Conservation (phyloP, 2,113 vertebrate species). For the Elephantulus edwardii region DNA sequence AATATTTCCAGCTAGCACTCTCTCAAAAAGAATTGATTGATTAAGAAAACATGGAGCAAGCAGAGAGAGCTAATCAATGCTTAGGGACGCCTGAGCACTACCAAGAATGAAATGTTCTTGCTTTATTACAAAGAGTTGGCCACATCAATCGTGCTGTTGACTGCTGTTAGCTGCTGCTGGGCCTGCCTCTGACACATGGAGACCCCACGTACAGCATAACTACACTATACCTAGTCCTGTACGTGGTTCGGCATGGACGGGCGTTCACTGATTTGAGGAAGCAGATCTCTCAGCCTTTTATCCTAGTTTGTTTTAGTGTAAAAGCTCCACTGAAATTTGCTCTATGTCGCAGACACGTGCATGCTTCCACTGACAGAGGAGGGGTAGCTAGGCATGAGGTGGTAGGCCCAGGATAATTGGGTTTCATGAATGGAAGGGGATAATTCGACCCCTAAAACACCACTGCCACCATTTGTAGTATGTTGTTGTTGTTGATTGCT, state of each 20-base stretch:
- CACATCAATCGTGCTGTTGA: background rate
- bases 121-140: constrained; percentile 9
- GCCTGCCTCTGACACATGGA: background rate
- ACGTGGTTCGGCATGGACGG: background rate
- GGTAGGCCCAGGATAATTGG: background rate
- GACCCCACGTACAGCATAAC: background rate
- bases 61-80: background rate
- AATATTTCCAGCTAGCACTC: constrained; percentile 12
- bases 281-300: background rate
- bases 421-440: background rate
- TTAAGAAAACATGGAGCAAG: constrained; percentile 46
- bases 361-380: background rate
- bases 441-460: background rate
- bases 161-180: background rate
- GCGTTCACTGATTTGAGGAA: background rate
- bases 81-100: background rate
- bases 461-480: background rate
- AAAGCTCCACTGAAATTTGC: background rate
- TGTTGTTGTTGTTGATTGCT: background rate
- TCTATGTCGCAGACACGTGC: background rate
- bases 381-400: background rate
- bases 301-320: background rate
- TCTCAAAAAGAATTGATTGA: constrained; percentile 33
- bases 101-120: background rate
- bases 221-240: background rate